phyloP scores from a whole-genome alignment of 2,888 invertebrate genomes.

The Cheilosia scutellata region DNA sequence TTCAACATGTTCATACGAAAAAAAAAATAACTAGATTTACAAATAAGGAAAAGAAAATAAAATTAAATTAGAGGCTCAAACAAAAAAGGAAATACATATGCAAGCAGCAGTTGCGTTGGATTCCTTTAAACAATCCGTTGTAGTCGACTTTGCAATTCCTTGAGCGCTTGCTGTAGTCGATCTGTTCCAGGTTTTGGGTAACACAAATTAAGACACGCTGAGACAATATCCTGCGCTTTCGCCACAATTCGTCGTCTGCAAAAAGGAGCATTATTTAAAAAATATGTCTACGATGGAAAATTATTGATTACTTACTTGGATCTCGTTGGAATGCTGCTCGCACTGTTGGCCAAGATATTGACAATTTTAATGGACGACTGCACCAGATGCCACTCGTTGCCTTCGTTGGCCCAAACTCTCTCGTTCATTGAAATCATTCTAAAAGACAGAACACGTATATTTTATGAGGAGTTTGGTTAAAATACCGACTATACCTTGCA shows the following conservation, averaged over 20 bases:
- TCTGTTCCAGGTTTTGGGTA: conserved; percentile 90
- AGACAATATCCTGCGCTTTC: conserved; percentile 90
- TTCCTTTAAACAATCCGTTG: conserved; percentile 78
- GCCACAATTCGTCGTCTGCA: conserved; percentile 88
- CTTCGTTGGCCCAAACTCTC: conserved; percentile 93
- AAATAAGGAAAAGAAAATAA: conserved; percentile 45
- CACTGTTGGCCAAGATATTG: conserved; percentile 88
- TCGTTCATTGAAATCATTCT: conserved; percentile 92
- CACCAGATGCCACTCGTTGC: conserved; percentile 93
- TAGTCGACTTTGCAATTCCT: conserved; percentile 83
- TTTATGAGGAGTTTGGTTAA: neutral
- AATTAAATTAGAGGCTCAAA: conserved; percentile 52
- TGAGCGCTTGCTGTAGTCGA: conserved; percentile 86
- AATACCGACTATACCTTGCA: conserved; percentile 84
- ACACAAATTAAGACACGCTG: conserved; percentile 89
- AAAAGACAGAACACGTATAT: conserved; percentile 6
- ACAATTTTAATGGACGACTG: conserved; percentile 90
- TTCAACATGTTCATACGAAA: conserved; percentile 57
- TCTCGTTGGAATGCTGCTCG: conserved; percentile 85
- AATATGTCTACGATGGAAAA: neutral
- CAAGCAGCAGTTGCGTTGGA: conserved; percentile 4
- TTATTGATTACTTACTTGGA: conserved; percentile 79
- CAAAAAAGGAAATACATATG: conserved; percentile 34
- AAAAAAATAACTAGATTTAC: conserved; percentile 48
- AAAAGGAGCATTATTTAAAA: conserved; percentile 70